Percentiles rank a stretch among this genome's conserved stretches.
phyloP scores from a whole-genome alignment of 2,797 vertebrate species.

The Oreochromis grahami region DNA sequence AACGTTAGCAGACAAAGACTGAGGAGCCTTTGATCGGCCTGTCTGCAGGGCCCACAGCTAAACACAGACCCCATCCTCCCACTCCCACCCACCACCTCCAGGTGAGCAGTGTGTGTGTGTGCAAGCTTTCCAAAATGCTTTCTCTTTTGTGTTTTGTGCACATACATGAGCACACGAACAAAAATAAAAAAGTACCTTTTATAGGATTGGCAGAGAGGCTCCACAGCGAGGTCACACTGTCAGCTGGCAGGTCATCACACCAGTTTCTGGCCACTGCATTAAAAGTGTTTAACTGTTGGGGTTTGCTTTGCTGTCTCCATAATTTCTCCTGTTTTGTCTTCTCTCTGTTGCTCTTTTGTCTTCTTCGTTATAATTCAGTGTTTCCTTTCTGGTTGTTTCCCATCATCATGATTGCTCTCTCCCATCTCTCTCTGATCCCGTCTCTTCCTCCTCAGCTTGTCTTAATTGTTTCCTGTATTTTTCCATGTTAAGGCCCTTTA shows the following conservation, averaged over 20 bases:
- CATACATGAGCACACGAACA: background rate
- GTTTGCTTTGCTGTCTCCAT: background rate
- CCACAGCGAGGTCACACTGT: constrained; percentile 13
- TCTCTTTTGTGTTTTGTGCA: background rate
- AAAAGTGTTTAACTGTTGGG: background rate
- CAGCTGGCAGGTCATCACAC: constrained; percentile 47
- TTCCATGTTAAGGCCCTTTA: background rate
- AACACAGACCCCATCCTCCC: constrained; percentile 68
- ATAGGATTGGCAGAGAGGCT: constrained; percentile 28
- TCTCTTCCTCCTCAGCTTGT: background rate
- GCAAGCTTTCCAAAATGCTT: constrained; percentile 11
- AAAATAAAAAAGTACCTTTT: constrained; percentile 37
- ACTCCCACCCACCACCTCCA: constrained; percentile 72
- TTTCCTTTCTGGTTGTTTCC: background rate
- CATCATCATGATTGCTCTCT: too few species aligned
- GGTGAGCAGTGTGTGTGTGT: constrained; percentile 50
- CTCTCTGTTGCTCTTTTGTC: background rate
- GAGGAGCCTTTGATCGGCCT: constrained; percentile 75
- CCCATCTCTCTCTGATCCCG: background rate
- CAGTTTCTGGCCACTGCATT: background rate
- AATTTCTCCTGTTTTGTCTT: background rate
- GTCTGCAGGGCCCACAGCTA: constrained; percentile 72
- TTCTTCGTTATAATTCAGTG: background rate
- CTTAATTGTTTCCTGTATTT: rapidly evolving
- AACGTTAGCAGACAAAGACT: constrained; percentile 75